Conservation (phyloP, 2,888 invertebrate species). For the Plusia festucae region DNA sequence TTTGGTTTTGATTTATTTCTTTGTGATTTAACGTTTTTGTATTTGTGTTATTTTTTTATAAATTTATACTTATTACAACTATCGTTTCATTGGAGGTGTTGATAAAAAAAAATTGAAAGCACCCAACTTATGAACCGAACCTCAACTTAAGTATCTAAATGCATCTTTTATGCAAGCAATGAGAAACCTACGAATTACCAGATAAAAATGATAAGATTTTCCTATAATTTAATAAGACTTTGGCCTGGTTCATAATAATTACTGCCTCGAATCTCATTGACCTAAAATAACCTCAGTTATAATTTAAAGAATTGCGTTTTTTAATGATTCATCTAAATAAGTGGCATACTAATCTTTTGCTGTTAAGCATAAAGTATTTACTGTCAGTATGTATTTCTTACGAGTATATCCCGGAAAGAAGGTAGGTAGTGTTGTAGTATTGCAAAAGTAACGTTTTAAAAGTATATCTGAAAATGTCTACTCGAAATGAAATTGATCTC, state of each 20-base stretch:
- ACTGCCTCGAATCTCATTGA: not conserved
- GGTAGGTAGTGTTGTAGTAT: no score
- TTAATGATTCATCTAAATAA: not conserved
- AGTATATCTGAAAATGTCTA: no score
- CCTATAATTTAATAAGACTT: not conserved
- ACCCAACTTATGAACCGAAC: no score
- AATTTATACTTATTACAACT: not conserved
- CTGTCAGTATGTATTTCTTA: no score
- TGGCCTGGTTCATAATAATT: not conserved
- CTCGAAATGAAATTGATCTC: no score
- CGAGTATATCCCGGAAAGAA: not conserved
- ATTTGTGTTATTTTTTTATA: not conserved
- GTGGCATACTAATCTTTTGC: no score
- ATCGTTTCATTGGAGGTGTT: not conserved
- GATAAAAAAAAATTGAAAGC: not conserved
- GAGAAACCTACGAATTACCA: no score
- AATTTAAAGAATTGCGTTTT: not conserved
- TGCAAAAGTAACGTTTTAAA: no score
- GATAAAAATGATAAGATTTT: not conserved
- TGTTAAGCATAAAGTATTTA: no score
- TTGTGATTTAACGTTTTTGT: constrained; percentile 10
- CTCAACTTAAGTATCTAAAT: no score
- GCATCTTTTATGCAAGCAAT: no score
- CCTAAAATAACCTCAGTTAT: not conserved
- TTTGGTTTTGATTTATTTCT: constrained; percentile 35